Evolutionary conservation across 1,140 invertebrate species (phyloP), one percentile per base, ranked within the genome.

Genomic region (Pseudomyrmex dendroicus): DNA sequence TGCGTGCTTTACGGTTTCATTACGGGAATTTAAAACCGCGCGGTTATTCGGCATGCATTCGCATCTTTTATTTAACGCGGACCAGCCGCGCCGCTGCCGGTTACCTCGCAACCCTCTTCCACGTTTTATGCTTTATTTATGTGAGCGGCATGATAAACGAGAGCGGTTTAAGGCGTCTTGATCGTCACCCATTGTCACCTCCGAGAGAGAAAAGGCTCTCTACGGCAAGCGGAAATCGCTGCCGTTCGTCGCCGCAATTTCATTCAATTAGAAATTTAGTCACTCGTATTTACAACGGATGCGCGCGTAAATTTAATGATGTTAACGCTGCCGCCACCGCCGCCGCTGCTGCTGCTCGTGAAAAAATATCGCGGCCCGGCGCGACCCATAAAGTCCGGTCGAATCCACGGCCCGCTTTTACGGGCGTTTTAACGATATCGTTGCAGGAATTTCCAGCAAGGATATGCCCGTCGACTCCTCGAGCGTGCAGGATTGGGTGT

Each of bases 1-100:
- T 62, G 67, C 67, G 44, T 76, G 35, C 48, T 88, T 88, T 88
- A 88, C 74, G 82, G 78, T 88, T 86, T 88, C 86, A 88, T 88
- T 86, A 88, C 74, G 74, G 84, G 68, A 88, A 83, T 88, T 88
- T 84, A 86, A 84, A 88, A 73, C 70, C 70, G 50, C 57, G 10
- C 70, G 10, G 57, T 74, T 82, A 74, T 61, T 54, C 78, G 70
- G 48, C 66, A 57, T 72, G 66, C 76, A 80, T 82, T 74, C 78
- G 68, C 78, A 74, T 82, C 70, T 82, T 82, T 82, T 82, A 82
- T 82, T 82, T 82, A 82, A 74, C 66, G 66, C 66, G 66, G 54
- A 80, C 22, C 35, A 5, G 15, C 35, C 62, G 59, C 17, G 77
- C 56, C 13, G 77, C 66, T 56, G 77, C 66, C 68, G 67, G 48